Conservation (phyloP, 2,797 vertebrate genomes). For the Aldrovandia affinis region DNA sequence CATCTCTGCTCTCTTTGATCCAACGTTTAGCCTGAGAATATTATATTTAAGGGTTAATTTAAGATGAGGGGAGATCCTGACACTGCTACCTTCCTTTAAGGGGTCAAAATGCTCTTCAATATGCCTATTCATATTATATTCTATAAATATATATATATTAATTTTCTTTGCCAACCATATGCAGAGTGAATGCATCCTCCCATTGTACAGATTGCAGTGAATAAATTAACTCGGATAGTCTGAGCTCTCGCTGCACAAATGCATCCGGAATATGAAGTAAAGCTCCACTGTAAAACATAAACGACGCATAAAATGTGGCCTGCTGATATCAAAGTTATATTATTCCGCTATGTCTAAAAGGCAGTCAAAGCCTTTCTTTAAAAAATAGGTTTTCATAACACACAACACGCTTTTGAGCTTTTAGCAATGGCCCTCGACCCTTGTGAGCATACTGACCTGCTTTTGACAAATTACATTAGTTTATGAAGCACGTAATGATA, state of each 20-base stretch:
- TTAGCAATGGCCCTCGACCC: too few species aligned
- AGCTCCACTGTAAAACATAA: background rate
- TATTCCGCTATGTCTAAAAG: background rate
- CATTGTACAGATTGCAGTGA: background rate
- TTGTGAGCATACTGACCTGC: too few species aligned
- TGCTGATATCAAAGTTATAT: background rate
- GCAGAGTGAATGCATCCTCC: background rate
- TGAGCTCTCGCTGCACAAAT: background rate
- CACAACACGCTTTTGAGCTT: too few species aligned
- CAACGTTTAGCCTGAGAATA: slow-evolving; percentile 68
- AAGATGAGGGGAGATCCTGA: slow-evolving; percentile 73
- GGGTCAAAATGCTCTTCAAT: slow-evolving; percentile 69
- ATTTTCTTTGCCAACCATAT: background rate
- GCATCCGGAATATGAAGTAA: background rate
- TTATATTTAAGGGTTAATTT: slow-evolving; percentile 67
- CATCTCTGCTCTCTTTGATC: slow-evolving; percentile 69
- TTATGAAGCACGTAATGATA: too few species aligned
- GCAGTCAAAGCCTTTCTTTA: background rate
- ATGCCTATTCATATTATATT: slow-evolving; percentile 56
- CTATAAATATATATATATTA: background rate
- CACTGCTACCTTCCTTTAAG: slow-evolving; percentile 67
- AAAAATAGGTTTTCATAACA: too few species aligned
- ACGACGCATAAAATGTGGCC: too few species aligned
- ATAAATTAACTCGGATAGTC: background rate
- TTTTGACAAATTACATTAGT: too few species aligned